These are phyloP conservation scores for Sebastes steindachneri DNA, from an alignment of 2,797 vertebrate genomes.

Conservation along the genomic window DNA sequence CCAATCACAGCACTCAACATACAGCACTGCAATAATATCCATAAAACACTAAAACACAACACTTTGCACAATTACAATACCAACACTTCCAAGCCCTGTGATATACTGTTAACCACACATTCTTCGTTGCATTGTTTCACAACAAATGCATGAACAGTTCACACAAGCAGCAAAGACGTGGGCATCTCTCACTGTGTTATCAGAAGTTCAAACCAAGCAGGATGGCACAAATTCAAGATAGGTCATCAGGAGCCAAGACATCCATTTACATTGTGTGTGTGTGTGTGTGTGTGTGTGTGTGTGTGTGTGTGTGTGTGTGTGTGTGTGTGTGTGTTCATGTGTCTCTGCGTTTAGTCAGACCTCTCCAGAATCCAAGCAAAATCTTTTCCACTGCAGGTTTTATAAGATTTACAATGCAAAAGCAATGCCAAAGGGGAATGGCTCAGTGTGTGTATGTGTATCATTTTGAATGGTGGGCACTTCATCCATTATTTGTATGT, in stretches of 20 bases:
- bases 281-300: not conserved
- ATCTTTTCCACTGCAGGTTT: not conserved
- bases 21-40: not conserved
- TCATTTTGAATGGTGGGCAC: not conserved
- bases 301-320: too few relatives aligned
- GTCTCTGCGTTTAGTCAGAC: not conserved
- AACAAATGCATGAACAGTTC: slow-evolving; percentile 2
- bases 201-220: not conserved
- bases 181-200: not conserved
- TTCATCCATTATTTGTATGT: not conserved
- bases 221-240: not conserved
- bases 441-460: not conserved
- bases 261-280: not conserved
- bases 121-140: not conserved
- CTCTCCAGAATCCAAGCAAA: not conserved
- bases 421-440: not conserved
- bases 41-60: slow-evolving; percentile 7
- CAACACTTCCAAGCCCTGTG: slow-evolving; percentile 6
- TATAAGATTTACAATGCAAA: not conserved
- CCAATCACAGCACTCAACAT: not conserved
- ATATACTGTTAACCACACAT: slow-evolving; percentile 24
- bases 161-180: not conserved
- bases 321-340: not conserved
- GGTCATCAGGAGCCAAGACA: not conserved
- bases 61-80: not conserved